Percentiles rank a stretch among this genome's conserved stretches.
These are phyloP conservation scores for Temnopleurus reevesii DNA, from an alignment of 53 echinoderm and acorn worm genomes.

Conservation along the genomic window DNA sequence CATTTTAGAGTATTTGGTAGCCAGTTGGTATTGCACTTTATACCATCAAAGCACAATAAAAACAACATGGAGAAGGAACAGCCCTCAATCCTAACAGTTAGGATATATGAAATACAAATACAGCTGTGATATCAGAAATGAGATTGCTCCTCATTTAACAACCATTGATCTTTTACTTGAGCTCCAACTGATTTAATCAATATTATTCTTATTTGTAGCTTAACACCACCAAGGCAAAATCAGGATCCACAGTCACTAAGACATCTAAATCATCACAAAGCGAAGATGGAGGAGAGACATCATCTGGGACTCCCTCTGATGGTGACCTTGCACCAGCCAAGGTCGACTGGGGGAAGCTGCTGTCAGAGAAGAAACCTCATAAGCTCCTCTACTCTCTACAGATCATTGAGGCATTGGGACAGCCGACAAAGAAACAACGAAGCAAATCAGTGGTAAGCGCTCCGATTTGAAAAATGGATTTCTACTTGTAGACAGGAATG, in stretches of 20 bases:
- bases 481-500: too few relatives aligned
- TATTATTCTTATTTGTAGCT: background rate
- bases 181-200: too few relatives aligned
- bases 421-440: constrained; percentile 70
- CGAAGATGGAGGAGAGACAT: background rate
- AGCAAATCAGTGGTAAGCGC: constrained; percentile 76
- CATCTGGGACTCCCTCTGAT: background rate
- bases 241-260: background rate
- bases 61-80: too few relatives aligned
- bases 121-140: too few relatives aligned
- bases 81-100: too few relatives aligned
- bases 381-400: constrained; percentile 85
- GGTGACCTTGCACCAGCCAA: constrained; percentile 4
- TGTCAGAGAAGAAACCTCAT: constrained; percentile 78
- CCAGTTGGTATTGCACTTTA: too few relatives aligned
- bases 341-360: constrained; percentile 77
- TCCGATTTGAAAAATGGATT: background rate
- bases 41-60: too few relatives aligned
- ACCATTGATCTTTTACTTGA: too few relatives aligned
- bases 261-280: background rate
- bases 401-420: constrained; percentile 80
- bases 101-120: too few relatives aligned
- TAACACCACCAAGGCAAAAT: constrained; percentile 14
- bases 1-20: too few relatives aligned
- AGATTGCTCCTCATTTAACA: too few relatives aligned